Evolutionary conservation across 2,888 invertebrate genomes (phyloP), one percentile per base, ranked within the genome.

Genomic region (Electrophaes corylata): DNA sequence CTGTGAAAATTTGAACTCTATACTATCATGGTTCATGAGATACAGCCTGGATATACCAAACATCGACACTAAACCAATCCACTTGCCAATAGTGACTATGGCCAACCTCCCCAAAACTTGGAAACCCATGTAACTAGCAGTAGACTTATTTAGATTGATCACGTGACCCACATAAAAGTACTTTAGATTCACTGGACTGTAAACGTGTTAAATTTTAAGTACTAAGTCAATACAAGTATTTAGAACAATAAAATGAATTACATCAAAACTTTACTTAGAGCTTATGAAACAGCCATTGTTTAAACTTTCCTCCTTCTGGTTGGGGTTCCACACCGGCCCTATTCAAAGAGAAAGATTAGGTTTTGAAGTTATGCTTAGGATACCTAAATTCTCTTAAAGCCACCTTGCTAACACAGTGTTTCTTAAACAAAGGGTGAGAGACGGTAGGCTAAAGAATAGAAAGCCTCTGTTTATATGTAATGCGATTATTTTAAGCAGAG

Each of bases 251-350:
- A 29, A 29, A 29, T 6, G 26, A 29, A 29, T 1, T 10, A 29
- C 26, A 29, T 10, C 6, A 10, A 29, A 29, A 29, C 10, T 1
- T 10, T 18, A 26, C 4, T 49, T 19, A 49, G 19, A 51, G 33
- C n/a, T 6, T 43, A n/a, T 33, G 20, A 31, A 14, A 41, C 6
- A 51, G 11, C 50, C 50, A 51, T 16, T 35, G 23, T 23, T 20
- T 11, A 33, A 43, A 23, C 4, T 33, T 33, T 6, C 43, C 40
- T 40, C 29, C 50, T 14, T n/a, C 6, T n/a, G 50, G 43, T 11
- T 19, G 33, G 4, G 8, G 16, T 4, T 11, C 33, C 12, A 51
- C 20, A 10, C 50, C 50, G 3, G 4, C 40, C 12, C 49, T 49
- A 40, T 40, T 16, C 39, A 37, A 40, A 40, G 26, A 40, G 39